Base-by-base conservation (phyloP, 2,113 vertebrate species). In the Anhinga anhinga region DNA sequence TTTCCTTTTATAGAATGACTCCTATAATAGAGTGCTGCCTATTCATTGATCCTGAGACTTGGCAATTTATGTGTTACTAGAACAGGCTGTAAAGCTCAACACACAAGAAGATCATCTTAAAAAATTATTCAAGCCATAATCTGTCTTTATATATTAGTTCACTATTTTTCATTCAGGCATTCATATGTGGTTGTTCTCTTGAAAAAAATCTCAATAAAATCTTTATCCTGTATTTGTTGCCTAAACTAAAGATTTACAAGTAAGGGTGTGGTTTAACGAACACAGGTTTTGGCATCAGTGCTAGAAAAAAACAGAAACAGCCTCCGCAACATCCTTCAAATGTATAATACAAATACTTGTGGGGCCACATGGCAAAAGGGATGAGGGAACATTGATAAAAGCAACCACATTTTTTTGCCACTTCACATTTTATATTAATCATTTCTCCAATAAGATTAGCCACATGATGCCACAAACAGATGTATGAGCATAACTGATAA, bases 21-120 rank as follows among this genome's bases (percentile, higher is more conserved):
- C 62, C 74, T 67, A 6, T 69, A 93, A 94, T 30, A 66, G 70
- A 82, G 61, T 63, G 70, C 58, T 9, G 0, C 74, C 84, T 93
- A 77, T 85, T 95, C 87, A 96, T 91, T 95, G 96, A 96, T 91
- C 58, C 76, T 36, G 78, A 82, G 70, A 69, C 62, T 9, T 74
- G 59, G 53, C 10, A 25, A 95, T 47, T 91, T 91, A 73, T 23
- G 42, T 36, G 38, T 59, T 73, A 27, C 77, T 85, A 53, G 32
- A 95, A 85, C 13, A 87, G 81, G 49, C 62, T 61, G 55, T 29
- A 73, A 87, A 88, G 53, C 47, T 59, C 74, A 65, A 91, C 29
- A 86, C n/a, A 89, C 13, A 87, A 66, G 86, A 82, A 70, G 12
- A 15, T 65, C 30, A 76, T 62, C 56, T 56, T 67, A 73, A 73